Evolutionary conservation across 2,797 vertebrate genomes (phyloP), one percentile per base, ranked within the genome.

Genomic region (Tiaroga cobitis): DNA sequence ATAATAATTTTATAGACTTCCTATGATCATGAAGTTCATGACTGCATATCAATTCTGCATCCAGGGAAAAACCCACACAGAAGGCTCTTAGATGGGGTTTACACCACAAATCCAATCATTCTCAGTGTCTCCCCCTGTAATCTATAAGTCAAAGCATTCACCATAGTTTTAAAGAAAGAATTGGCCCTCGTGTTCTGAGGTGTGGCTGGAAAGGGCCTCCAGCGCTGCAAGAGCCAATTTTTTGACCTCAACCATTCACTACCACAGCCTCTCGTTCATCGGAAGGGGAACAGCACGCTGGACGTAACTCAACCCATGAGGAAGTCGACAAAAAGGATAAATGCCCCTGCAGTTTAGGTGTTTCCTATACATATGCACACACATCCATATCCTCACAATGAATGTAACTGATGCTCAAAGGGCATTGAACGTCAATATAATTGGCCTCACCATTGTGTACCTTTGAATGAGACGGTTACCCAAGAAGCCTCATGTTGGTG

Each of bases 401-500:
- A 91, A 86, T 94, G 94, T 95, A 96, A 95, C 94, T 88, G 93
- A 95, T 93, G 94, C 95, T 93, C 54, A 90, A 85, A 91, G 90
- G 93, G 92, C 92, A 94, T 89, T 94, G 94, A 94, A 92, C 90
- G 88, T 90, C 92, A 90, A 93, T 93, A 94, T 96, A 95, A 96
- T 95, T 95, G 94, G 90, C 90, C 87, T 92, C 82, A 84, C 93
- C 87, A 95, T 96, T 96, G 95, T 96, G 90, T 86, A 75, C 75
- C 89, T 92, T 89, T 96, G 93, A 96, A 96, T 94, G 92, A 93
- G 88, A 89, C 24, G 93, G 95, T 94, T 95, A 96, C 92, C 94
- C 92, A 95, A 96, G 95, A 95, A 94, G 93, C 92, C 95, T 95
- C 94, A 96, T 95, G 95, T 95, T 93, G 92, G 92, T 94, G 93